Conservation (phyloP, 2,113 vertebrate species). For the Hassar affinis region DNA sequence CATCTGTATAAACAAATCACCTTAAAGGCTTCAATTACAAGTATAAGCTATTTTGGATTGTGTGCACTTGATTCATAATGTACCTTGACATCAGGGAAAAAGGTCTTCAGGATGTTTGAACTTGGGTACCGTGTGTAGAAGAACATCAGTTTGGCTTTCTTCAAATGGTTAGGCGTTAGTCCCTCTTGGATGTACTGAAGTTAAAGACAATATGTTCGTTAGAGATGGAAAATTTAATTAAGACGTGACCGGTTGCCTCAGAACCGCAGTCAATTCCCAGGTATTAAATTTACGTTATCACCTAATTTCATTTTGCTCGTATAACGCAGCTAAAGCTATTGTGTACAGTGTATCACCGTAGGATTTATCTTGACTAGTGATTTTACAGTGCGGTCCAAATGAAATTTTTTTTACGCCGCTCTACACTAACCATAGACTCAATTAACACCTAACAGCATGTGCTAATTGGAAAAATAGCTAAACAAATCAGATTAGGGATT, state of each 20-base stretch:
- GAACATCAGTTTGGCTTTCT: conserved; percentile 98
- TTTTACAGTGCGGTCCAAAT: conserved; percentile 57
- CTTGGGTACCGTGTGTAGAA: conserved; percentile 97
- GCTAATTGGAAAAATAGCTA: conserved; percentile 75
- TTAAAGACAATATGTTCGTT: conserved; percentile 75
- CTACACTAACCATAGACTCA: conserved; percentile 69
- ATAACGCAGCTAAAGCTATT: neutral
- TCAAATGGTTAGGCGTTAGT: conserved; percentile 88
- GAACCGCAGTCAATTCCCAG: neutral
- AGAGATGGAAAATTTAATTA: conserved; percentile 43
- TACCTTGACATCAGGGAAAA: conserved; percentile 95
- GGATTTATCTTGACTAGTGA: conserved; percentile 6
- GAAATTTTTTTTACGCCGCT: conserved; percentile 69
- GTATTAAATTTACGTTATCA: neutral
- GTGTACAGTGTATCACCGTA: neutral
- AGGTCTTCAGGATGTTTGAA: conserved; percentile 87
- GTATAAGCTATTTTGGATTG: neutral
- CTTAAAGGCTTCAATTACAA: neutral
- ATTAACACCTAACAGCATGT: conserved; percentile 72
- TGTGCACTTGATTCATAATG: conserved; percentile 5
- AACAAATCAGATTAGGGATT: conserved; percentile 75
- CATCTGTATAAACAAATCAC: neutral
- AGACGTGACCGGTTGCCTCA: neutral
- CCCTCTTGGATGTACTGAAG: conserved; percentile 84
- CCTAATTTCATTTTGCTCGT: neutral